Evolutionary conservation across 1,140 invertebrate species (phyloP).

Genomic region (Nebria ingens): DNA sequence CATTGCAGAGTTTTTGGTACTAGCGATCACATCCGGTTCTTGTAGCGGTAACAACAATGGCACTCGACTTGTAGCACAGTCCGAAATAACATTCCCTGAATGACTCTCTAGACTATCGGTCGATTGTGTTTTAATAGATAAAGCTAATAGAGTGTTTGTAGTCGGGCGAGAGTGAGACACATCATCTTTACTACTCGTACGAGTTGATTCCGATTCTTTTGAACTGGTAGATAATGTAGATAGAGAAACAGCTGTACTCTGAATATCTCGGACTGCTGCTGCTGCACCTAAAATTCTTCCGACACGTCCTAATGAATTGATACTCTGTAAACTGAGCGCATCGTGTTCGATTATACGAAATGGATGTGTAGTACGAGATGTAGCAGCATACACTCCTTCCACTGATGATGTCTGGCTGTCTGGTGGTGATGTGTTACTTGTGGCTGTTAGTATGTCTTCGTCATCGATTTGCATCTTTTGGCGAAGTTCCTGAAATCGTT

Average conservation of each 20-base stretch:
- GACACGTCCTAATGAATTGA: slow-evolving; percentile 71
- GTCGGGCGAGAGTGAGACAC: slow-evolving; percentile 31
- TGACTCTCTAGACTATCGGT: slow-evolving; percentile 9
- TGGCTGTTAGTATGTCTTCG: slow-evolving; percentile 51
- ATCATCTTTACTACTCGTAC: slow-evolving; percentile 28
- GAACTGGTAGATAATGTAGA: slow-evolving; percentile 31
- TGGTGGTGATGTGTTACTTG: slow-evolving; percentile 55
- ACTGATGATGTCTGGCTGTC: slow-evolving; percentile 69
- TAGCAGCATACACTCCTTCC: slow-evolving; percentile 44
- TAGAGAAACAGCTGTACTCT: slow-evolving; percentile 19
- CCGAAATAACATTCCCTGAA: not conserved
- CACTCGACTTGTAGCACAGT: too few species aligned
- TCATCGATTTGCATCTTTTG: slow-evolving; percentile 76
- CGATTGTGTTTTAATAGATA: slow-evolving; percentile 16
- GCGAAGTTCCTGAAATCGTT: slow-evolving; percentile 69
- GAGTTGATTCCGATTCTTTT: slow-evolving; percentile 29
- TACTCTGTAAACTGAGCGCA: slow-evolving; percentile 73
- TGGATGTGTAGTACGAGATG: slow-evolving; percentile 50
- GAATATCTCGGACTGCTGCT: not conserved
- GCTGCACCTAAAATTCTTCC: slow-evolving; percentile 45
- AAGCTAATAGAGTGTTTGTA: slow-evolving; percentile 25
- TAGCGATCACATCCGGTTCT: slow-evolving; percentile 89
- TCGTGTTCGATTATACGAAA: slow-evolving; percentile 76
- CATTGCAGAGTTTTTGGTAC: slow-evolving; percentile 58
- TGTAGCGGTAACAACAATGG: slow-evolving; percentile 37